Evolutionary conservation across 2,888 invertebrate species (phyloP).

Genomic region (Epistrophella euchroma): DNA sequence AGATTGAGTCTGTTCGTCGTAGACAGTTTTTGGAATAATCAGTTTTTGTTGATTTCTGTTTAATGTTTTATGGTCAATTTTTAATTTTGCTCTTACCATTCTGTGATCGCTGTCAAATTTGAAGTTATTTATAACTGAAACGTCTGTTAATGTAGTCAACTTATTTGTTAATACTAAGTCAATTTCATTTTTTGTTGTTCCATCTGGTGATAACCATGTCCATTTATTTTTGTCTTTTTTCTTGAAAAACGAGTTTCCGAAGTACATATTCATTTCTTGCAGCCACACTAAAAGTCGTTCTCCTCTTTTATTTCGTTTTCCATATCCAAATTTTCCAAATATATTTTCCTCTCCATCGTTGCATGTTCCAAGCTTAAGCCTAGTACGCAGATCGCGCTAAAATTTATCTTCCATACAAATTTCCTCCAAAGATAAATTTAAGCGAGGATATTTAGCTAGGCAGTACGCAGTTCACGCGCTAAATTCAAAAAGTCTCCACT

Average conservation of each 20-base stretch:
- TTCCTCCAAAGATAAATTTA: no score
- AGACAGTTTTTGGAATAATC: no score
- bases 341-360: background rate
- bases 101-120: slow-evolving; percentile 2
- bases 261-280: background rate
- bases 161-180: background rate
- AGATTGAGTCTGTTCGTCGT: no score
- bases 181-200: background rate
- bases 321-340: background rate
- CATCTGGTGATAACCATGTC: slow-evolving; percentile 3
- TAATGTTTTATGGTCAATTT: slow-evolving; percentile 6
- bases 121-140: background rate
- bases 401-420: no score
- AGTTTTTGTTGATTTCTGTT: no score
- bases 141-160: background rate
- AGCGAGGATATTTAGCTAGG: no score
- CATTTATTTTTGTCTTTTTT: slow-evolving; percentile 5
- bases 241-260: background rate
- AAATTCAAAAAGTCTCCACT: no score
- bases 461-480: no score
- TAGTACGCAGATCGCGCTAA: no score
- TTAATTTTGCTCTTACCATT: background rate
- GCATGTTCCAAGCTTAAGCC: background rate
- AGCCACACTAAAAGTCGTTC: background rate
- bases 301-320: background rate